Evolutionary conservation across 2,797 vertebrate genomes (phyloP).

Genomic region (Manis javanica): DNA sequence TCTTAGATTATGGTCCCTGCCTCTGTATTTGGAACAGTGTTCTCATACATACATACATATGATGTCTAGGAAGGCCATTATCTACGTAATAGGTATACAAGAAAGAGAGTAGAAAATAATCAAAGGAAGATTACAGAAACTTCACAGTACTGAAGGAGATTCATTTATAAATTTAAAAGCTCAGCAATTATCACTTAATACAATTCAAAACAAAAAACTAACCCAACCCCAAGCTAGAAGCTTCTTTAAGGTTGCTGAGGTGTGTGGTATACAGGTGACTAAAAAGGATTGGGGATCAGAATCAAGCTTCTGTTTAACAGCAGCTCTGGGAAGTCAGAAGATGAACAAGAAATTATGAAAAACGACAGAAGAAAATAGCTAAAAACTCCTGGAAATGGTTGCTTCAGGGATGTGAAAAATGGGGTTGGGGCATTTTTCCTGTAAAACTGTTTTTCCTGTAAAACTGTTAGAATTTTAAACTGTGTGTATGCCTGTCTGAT

Average conservation of each 20-base stretch:
- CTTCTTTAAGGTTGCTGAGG: too few species aligned
- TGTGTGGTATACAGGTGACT: neutral
- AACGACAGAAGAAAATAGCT: neutral
- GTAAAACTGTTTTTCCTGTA: neutral
- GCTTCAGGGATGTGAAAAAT: neutral
- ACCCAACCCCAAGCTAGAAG: neutral
- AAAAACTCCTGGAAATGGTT: neutral
- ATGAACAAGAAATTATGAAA: neutral
- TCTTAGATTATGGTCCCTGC: neutral
- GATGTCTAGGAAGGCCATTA: neutral
- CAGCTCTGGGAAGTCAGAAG: neutral
- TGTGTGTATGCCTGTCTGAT: neutral
- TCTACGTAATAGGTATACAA: conserved; percentile 7
- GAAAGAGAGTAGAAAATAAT: neutral
- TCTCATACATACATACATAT: neutral
- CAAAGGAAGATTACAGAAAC: neutral
- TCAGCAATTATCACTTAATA: neutral
- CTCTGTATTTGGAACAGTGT: neutral
- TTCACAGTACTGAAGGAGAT: neutral
- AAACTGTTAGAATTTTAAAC: conserved; percentile 4
- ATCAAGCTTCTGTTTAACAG: conserved; percentile 12
- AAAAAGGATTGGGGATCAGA: neutral
- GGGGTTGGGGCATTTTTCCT: neutral
- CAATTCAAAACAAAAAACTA: neutral
- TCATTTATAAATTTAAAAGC: conserved; percentile 8